Evolutionary conservation across 2,888 invertebrate genomes (phyloP).

Genomic region (Aporophyla nigra): DNA sequence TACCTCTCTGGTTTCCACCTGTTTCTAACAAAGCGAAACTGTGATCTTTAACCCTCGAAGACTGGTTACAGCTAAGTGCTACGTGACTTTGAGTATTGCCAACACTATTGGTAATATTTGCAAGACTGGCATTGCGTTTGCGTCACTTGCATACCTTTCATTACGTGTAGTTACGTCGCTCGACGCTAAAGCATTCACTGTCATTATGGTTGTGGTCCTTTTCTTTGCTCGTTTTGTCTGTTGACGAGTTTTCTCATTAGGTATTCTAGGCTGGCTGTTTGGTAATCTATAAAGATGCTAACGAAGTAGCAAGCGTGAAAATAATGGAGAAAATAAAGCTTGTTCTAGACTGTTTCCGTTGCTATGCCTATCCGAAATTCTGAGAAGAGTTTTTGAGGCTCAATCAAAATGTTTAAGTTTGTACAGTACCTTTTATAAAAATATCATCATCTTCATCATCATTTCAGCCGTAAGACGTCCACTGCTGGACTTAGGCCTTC

Average conservation of each 20-base stretch:
- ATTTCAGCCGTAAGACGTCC: too few relatives aligned
- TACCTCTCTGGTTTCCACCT: constrained; percentile 12
- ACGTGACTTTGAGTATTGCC: constrained; percentile 34
- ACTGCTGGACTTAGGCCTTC: too few relatives aligned
- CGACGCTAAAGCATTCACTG: constrained; percentile 17
- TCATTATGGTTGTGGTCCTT: constrained; percentile 21
- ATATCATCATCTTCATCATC: too few relatives aligned
- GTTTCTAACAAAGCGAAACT: constrained; percentile 7
- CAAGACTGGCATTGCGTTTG: constrained; percentile 32
- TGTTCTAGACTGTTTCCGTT: neutral
- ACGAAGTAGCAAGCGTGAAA: neutral
- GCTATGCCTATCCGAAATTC: neutral
- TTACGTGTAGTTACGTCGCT: constrained; percentile 42
- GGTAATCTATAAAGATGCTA: neutral
- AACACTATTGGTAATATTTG: constrained; percentile 45
- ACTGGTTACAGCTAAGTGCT: constrained; percentile 34
- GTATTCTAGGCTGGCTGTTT: constrained; percentile 28
- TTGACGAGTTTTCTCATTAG: constrained; percentile 33
- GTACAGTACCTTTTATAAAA: neutral
- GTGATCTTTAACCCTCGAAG: constrained; percentile 26
- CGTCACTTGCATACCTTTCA: constrained; percentile 43
- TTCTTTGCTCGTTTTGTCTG: constrained; percentile 23
- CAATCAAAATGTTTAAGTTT: neutral
- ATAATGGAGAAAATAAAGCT: neutral
- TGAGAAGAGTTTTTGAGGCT: neutral